Conservation (phyloP, 2,888 invertebrate genomes). For the Antheraea yamamai region DNA sequence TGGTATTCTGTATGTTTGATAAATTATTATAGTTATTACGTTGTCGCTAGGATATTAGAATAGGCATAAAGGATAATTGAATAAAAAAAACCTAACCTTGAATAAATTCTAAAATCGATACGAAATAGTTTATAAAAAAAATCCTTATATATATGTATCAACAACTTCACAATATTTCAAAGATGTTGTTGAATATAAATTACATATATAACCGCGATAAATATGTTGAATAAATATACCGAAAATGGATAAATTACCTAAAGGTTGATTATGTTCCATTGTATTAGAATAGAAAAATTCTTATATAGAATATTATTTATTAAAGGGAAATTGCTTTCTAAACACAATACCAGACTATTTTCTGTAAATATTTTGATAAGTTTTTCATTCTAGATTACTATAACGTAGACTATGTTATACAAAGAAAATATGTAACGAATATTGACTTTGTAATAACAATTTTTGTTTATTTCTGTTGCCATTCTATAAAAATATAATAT, state of each 20-base stretch:
- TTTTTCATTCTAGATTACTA: background rate
- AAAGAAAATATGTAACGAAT: background rate
- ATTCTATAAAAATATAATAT: background rate
- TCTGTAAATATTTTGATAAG: background rate
- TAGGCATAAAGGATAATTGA: too few species aligned
- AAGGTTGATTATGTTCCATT: background rate
- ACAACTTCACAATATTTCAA: too few species aligned
- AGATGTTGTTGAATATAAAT: too few species aligned
- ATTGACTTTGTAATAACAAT: background rate
- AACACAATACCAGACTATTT: background rate
- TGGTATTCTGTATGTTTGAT: background rate
- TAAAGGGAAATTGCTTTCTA: background rate
- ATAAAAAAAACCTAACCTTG: too few species aligned
- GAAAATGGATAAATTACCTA: too few species aligned
- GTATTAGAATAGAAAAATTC: background rate
- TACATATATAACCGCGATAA: too few species aligned
- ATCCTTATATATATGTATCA: too few species aligned
- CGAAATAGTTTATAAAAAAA: too few species aligned
- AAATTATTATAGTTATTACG: background rate
- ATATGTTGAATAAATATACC: too few species aligned
- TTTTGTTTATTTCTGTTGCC: background rate
- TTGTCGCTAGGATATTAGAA: too few species aligned
- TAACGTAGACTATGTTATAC: background rate
- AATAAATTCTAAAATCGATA: too few species aligned
- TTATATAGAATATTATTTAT: background rate